These are phyloP conservation scores for Drosophila putrida DNA, from an alignment of 2,888 invertebrate species.

Conservation along the genomic window DNA sequence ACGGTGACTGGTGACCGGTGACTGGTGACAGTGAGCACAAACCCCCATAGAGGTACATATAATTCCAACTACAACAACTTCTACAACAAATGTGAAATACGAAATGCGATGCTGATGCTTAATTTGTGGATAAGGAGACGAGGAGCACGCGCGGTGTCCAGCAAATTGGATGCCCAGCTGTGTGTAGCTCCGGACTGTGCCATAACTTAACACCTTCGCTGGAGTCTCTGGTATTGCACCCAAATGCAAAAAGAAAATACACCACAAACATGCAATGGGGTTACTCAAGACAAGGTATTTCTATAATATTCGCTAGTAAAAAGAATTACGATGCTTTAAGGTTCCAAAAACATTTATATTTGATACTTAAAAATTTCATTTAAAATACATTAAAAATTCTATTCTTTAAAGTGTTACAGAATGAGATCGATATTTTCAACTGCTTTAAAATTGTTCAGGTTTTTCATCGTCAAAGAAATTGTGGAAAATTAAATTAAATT, in stretches of 20 bases:
- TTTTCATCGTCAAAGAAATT: too few species aligned
- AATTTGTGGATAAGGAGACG: slow-evolving; percentile 53
- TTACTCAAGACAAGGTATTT: slow-evolving; percentile 20
- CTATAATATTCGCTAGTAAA: too few species aligned
- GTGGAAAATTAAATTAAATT: too few species aligned
- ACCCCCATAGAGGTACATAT: slow-evolving; percentile 39
- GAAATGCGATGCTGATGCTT: slow-evolving; percentile 77
- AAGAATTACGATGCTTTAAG: too few species aligned
- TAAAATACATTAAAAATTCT: too few species aligned
- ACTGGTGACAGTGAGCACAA: slow-evolving; percentile 31
- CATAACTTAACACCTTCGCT: slow-evolving; percentile 78
- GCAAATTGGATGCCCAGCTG: slow-evolving; percentile 79
- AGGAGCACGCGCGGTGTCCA: slow-evolving; percentile 52
- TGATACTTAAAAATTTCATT: too few species aligned
- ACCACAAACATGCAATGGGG: slow-evolving; percentile 46
- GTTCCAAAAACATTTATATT: too few species aligned
- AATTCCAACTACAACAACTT: slow-evolving; percentile 30
- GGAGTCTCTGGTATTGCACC: slow-evolving; percentile 52
- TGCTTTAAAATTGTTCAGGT: too few species aligned
- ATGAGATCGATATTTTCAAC: too few species aligned
- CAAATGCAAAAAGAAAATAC: slow-evolving; percentile 40
- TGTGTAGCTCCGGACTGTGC: slow-evolving; percentile 62
- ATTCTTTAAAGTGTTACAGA: too few species aligned
- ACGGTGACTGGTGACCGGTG: slow-evolving; percentile 28
- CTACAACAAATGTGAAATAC: slow-evolving; percentile 47